phyloP scores from a whole-genome alignment of 2,797 vertebrate species.

The Rousettus madagascariensis region DNA sequence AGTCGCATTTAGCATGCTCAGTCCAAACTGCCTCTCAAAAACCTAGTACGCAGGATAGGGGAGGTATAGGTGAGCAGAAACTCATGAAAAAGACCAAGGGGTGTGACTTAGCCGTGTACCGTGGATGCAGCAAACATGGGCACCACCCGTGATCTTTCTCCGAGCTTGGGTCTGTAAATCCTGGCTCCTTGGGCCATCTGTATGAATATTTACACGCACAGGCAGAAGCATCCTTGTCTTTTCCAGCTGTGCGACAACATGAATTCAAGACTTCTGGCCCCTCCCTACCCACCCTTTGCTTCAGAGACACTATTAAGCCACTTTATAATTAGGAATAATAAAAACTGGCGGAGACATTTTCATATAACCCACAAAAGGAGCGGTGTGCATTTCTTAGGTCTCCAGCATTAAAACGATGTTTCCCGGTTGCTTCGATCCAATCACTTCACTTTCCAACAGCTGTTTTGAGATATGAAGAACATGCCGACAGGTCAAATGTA shows the following conservation, averaged over 20 bases:
- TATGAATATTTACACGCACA: neutral
- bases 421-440: neutral
- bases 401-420: conserved; percentile 3
- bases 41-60: neutral
- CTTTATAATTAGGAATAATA: conserved; percentile 34
- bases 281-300: neutral
- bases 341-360: neutral
- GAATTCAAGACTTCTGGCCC: neutral
- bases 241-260: neutral
- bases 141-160: neutral
- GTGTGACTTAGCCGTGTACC: neutral
- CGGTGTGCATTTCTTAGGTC: neutral
- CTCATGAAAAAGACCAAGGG: neutral
- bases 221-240: neutral
- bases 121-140: neutral
- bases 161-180: neutral
- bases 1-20: neutral
- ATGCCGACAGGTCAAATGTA: neutral
- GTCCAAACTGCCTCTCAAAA: neutral
- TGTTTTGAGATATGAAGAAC: neutral
- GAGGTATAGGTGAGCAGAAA: neutral
- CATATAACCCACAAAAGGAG: conserved; percentile 24
- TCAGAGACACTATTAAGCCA: neutral
- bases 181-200: neutral
- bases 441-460: conserved; percentile 5